A percentile compares a stretch with the other conserved stretches of the same genome.
Evolutionary conservation across 2,113 vertebrate genomes (phyloP).

Genomic region (Antechinus stuartii): DNA sequence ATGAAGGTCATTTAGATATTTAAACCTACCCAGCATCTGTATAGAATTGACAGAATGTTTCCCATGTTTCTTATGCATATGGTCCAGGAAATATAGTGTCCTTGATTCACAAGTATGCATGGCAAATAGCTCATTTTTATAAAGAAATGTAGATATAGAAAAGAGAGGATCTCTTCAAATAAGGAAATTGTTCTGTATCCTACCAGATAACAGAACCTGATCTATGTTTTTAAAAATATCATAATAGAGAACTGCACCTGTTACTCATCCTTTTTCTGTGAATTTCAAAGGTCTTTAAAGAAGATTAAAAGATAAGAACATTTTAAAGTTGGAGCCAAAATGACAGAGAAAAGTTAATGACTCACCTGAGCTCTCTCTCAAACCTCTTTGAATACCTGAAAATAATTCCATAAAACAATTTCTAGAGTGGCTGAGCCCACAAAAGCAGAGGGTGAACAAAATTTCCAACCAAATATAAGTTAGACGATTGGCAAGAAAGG

Average conservation of each 20-base stretch:
- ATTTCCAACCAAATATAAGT: too few relatives aligned
- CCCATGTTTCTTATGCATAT: not conserved
- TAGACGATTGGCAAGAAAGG: too few relatives aligned
- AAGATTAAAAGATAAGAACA: not conserved
- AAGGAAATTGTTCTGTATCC: not conserved
- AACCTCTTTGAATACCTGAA: too few relatives aligned
- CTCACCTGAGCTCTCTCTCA: too few relatives aligned
- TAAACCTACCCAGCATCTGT: constrained; percentile 53
- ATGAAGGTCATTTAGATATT: constrained; percentile 79
- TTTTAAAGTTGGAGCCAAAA: too few relatives aligned
- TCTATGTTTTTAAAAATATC: not conserved
- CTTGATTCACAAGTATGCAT: not conserved
- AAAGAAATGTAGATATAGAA: not conserved
- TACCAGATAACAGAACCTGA: not conserved
- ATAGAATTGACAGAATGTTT: not conserved
- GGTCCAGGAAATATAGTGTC: not conserved
- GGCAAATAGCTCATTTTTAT: not conserved
- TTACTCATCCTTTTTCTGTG: not conserved
- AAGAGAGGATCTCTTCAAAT: not conserved
- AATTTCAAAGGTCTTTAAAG: not conserved
- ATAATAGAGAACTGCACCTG: not conserved
- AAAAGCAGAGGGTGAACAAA: too few relatives aligned
- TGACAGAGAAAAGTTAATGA: too few relatives aligned
- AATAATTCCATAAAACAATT: too few relatives aligned
- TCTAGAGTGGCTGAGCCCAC: too few relatives aligned